Percentiles rank a stretch among this genome's conserved stretches.
phyloP scores from a whole-genome alignment of 2,888 invertebrate species.

The Nomada ferruginata region DNA sequence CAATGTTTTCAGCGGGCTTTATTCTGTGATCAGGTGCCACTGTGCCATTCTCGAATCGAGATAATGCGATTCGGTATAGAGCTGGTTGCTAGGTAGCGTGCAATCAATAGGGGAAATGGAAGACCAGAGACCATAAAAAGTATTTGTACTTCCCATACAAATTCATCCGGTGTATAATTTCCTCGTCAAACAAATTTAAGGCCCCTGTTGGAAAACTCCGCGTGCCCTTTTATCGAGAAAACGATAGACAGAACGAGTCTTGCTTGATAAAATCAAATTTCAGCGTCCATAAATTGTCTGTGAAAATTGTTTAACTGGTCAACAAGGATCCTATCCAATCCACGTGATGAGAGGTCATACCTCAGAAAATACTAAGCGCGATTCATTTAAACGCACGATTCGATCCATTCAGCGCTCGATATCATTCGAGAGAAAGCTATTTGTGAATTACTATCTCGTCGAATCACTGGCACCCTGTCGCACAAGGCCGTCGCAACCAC shows the following conservation, averaged over 20 bases:
- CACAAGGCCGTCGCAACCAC: not conserved
- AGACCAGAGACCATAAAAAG: conserved; percentile 45
- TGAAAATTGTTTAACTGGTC: not conserved
- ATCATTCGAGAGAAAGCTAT: conserved; percentile 19
- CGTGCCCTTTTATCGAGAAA: not conserved
- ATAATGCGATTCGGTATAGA: conserved; percentile 65
- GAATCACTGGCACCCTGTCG: conserved; percentile 3
- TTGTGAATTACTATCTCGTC: conserved; percentile 12
- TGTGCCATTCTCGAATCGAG: conserved; percentile 63
- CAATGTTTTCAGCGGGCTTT: conserved; percentile 45
- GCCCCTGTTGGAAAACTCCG: not conserved
- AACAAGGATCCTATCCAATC: not conserved
- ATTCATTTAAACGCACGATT: not conserved
- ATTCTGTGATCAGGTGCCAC: conserved; percentile 52
- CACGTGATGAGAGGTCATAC: too few relatives aligned
- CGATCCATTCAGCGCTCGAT: not conserved
- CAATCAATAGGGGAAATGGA: conserved; percentile 59
- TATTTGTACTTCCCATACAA: conserved; percentile 37
- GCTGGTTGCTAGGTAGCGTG: conserved; percentile 53
- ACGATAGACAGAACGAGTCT: not conserved
- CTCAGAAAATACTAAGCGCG: not conserved
- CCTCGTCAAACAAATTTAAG: conserved; percentile 13
- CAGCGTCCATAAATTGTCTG: not conserved
- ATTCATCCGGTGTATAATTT: conserved; percentile 34
- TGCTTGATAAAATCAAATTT: not conserved